Evolutionary conservation across 2,888 invertebrate species (phyloP).

Genomic region (Glaucopsyche alexis): DNA sequence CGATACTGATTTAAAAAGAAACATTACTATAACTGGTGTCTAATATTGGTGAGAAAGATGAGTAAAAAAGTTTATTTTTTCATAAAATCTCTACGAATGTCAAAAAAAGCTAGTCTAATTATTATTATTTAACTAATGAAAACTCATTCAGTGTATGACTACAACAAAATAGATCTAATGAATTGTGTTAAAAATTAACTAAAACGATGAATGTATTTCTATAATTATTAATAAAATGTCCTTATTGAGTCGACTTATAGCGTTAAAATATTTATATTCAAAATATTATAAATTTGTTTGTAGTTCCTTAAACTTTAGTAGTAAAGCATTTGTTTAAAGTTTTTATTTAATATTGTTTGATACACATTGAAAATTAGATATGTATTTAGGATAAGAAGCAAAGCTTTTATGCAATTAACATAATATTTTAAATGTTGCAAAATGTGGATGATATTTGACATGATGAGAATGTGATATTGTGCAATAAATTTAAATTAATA

Average conservation of each 20-base stretch:
- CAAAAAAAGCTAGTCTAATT: neutral
- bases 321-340: neutral
- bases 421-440: neutral
- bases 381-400: neutral
- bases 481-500: neutral
- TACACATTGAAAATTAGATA: neutral
- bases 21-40: conserved; percentile 1
- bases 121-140: neutral
- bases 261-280: neutral
- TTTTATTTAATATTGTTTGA: neutral
- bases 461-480: neutral
- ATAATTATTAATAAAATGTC: neutral
- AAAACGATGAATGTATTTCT: neutral
- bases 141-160: conserved; percentile 11
- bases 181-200: neutral
- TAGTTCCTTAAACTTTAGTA: neutral
- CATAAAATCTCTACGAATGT: neutral
- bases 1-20: neutral
- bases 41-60: conserved; percentile 8
- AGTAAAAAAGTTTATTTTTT: neutral
- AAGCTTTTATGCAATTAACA: neutral
- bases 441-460: neutral
- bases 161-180: conserved; percentile 1
- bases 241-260: neutral
- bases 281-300: too few species aligned